Base-by-base conservation (phyloP, 2,797 vertebrate species). In the Macropodus opercularis region DNA sequence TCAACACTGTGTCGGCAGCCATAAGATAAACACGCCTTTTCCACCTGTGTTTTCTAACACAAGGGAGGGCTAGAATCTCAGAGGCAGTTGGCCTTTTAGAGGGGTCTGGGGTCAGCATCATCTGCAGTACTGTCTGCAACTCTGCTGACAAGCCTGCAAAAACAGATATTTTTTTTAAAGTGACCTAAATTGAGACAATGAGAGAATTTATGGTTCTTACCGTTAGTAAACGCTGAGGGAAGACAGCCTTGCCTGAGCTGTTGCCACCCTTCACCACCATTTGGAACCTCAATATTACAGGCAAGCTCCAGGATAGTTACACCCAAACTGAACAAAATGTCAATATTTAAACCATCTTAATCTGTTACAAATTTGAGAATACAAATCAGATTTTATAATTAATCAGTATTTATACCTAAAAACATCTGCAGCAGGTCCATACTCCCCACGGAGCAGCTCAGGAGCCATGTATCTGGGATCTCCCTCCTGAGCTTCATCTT, bases 401-500 rank as follows among this genome's bases (percentile, higher is more conserved):
- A 61, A 10, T 40, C 4, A 13, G 8, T 24, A 24, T 36, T 47
- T 26, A 77, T 69, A 97, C 96, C 96, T 96, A 89, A 96, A 97
- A 51, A 97, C 87, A 19, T 97, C 96, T 0, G 95, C 94, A 4
- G 95, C 92, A 6, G 92, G 91, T 39, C 93, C 92, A 1, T 93
- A 96, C 57, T 90, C 80, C 12, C 95, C 95, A 26, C 69, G 84
- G n/a, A 96, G 90, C 61, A 96, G 87, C 80, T 97, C 96, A 0
- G 95, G 95, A 0, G 96, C 95, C 95, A 97, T 95, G 81, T 97
- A 97, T 27, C 94, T 89, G 3, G 95, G 94, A 75, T 97, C 95
- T 19, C 96, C 95, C 79, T 96, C 96, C 81, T 95, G 95, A 24
- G 83, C 85, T 7, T 96, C 95, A 0, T 89, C 87, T 26, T 89